Conservation (phyloP, 2,113 vertebrate species). For the Cochlearius cochlearius region DNA sequence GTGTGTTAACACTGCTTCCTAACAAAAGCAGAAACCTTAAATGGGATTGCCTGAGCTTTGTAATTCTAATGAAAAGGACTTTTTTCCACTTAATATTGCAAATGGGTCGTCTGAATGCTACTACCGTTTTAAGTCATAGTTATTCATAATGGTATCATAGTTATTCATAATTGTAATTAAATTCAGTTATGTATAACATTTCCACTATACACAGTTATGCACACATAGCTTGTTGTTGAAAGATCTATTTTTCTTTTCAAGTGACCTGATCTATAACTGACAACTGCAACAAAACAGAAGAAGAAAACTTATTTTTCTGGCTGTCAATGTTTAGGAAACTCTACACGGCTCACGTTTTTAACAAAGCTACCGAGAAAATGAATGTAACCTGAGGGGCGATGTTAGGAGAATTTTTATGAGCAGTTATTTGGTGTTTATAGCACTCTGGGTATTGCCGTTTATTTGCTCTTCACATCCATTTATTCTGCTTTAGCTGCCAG, state of each 20-base stretch:
- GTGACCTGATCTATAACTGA: not conserved
- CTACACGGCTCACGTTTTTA: not conserved
- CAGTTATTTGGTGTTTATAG: constrained; percentile 15
- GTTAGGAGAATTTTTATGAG: constrained; percentile 26
- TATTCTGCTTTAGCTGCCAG: not conserved
- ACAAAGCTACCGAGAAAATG: constrained; percentile 15
- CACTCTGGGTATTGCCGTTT: not conserved
- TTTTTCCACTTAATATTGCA: not conserved
- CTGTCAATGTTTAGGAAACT: not conserved
- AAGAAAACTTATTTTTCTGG: not conserved
- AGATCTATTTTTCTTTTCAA: not conserved
- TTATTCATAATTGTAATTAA: not conserved
- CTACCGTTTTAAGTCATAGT: not conserved
- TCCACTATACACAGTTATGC: not conserved
- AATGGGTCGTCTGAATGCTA: not conserved
- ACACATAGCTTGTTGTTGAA: not conserved
- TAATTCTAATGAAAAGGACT: not conserved
- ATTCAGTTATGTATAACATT: not conserved
- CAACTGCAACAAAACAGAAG: not conserved
- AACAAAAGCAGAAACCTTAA: not conserved
- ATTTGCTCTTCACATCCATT: constrained; percentile 31
- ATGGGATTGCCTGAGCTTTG: not conserved
- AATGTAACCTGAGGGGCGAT: not conserved
- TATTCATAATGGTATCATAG: not conserved
- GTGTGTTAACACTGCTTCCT: not conserved